phyloP scores from a whole-genome alignment of 2,888 invertebrate genomes.

The Physocephala rufipes region DNA sequence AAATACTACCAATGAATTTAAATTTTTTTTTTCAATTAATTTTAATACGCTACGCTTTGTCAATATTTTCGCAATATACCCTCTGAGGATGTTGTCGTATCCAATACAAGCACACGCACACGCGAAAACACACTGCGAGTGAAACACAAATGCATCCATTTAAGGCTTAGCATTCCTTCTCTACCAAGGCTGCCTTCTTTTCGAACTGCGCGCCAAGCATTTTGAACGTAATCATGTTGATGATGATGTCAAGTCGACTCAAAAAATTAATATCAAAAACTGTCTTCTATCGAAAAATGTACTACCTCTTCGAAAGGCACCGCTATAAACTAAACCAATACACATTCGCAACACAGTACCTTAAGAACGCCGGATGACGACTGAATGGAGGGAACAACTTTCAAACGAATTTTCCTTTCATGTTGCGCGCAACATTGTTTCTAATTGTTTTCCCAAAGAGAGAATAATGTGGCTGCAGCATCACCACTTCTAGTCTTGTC shows the following conservation, averaged over 20 bases:
- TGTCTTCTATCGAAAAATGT: background rate
- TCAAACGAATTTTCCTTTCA: background rate
- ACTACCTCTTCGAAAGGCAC: background rate
- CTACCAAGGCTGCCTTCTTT: no score
- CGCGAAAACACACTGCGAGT: background rate
- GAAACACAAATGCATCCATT: background rate
- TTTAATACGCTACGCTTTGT: background rate
- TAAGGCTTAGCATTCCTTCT: background rate
- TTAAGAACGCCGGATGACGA: slow-evolving; percentile 17
- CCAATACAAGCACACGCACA: background rate
- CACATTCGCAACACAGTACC: slow-evolving; percentile 22
- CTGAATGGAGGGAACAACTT: slow-evolving; percentile 20
- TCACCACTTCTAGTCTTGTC: no score
- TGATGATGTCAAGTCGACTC: background rate
- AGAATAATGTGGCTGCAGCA: background rate
- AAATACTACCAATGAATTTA: background rate
- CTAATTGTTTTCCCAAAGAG: background rate
- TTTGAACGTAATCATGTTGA: background rate
- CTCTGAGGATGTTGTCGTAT: background rate
- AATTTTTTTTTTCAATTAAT: background rate
- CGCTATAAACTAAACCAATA: background rate
- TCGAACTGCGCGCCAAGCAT: slow-evolving; percentile 20
- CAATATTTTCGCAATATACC: background rate
- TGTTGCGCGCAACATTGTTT: background rate
- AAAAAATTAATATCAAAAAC: background rate